A percentile compares a stretch with the other conserved stretches of the same genome.
phyloP scores from a whole-genome alignment of 53 echinoderm and acorn worm species.

The Echinarachnius parma region DNA sequence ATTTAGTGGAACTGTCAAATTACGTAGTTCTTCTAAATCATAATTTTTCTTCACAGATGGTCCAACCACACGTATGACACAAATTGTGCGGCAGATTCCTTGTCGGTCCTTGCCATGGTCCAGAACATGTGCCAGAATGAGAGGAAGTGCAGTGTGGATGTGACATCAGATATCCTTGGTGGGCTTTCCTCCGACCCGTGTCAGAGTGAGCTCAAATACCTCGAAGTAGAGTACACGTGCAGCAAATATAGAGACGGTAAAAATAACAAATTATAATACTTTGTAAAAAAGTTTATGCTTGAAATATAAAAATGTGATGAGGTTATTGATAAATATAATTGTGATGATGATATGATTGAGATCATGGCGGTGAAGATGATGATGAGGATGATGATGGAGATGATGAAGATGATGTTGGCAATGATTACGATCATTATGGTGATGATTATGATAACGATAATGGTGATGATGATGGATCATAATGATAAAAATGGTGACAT shows the following conservation, averaged over 20 bases:
- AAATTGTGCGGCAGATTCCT: constrained; percentile 33
- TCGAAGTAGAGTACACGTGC: constrained; percentile 66
- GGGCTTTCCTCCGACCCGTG: constrained; percentile 58
- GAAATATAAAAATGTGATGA: too few species aligned
- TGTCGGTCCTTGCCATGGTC: constrained; percentile 41
- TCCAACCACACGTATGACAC: constrained; percentile 61
- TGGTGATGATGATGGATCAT: too few species aligned
- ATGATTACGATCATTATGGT: too few species aligned
- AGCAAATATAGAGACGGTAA: constrained; percentile 59
- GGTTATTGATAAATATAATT: too few species aligned
- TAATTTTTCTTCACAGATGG: constrained; percentile 11
- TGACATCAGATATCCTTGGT: constrained; percentile 55
- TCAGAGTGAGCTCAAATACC: constrained; percentile 62
- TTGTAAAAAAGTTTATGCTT: too few species aligned
- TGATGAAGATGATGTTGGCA: too few species aligned
- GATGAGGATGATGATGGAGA: too few species aligned
- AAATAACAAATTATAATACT: not conserved
- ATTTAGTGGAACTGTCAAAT: too few species aligned
- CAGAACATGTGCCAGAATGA: constrained; percentile 37
- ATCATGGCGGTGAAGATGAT: too few species aligned
- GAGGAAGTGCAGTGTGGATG: constrained; percentile 59
- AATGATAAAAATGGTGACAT: too few species aligned
- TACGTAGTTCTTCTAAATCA: not conserved
- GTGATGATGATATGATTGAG: too few species aligned
- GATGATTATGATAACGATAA: too few species aligned